phyloP scores from a whole-genome alignment of 2,797 vertebrate species.

The Balearica regulorum region DNA sequence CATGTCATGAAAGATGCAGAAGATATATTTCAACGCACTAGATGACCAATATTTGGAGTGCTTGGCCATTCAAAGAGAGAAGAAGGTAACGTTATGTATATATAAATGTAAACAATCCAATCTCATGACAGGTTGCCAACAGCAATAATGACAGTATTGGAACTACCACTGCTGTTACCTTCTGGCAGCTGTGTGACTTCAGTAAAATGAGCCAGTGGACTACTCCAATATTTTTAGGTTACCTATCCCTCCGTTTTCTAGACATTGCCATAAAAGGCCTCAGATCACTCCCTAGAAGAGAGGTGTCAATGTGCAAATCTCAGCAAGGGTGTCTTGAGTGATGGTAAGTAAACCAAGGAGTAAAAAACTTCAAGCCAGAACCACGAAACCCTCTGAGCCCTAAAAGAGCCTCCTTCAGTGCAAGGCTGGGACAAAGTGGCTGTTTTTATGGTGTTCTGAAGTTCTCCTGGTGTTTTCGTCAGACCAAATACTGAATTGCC shows the following conservation, averaged over 20 bases:
- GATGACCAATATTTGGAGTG: not conserved
- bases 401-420: not conserved
- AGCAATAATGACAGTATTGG: not conserved
- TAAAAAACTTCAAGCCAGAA: not conserved
- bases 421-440: not conserved
- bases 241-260: not conserved
- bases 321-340: rapidly evolving
- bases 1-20: not conserved
- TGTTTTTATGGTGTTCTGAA: not conserved
- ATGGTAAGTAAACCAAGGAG: not conserved
- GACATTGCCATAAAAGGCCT: not conserved
- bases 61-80: not conserved
- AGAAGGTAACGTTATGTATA: not conserved
- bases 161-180: not conserved
- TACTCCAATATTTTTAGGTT: not conserved
- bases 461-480: not conserved
- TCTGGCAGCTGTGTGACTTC: not conserved
- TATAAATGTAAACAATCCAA: not conserved
- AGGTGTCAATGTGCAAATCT: not conserved
- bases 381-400: not conserved
- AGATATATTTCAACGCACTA: not conserved
- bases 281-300: not conserved
- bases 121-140: not conserved
- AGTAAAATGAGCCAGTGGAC: not conserved
- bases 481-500: not conserved